A percentile compares a stretch with the other conserved stretches of the same genome.
phyloP scores from a whole-genome alignment of 2,797 vertebrate genomes.

The Spatula versicolor region DNA sequence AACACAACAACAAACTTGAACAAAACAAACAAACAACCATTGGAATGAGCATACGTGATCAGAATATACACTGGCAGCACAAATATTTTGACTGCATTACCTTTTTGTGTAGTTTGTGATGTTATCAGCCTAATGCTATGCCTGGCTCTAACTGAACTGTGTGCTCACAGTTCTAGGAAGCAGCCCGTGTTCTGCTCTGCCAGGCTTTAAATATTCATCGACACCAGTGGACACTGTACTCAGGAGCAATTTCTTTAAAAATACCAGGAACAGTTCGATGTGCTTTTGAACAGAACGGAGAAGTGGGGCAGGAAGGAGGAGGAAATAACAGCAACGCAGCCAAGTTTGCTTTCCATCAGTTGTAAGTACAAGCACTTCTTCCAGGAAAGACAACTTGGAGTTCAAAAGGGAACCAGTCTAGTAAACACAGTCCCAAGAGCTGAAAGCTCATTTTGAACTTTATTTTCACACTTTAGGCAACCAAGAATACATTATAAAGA shows the following conservation, averaged over 20 bases:
- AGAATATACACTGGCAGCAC: background rate
- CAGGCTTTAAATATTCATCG: constrained; percentile 23
- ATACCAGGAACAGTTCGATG: background rate
- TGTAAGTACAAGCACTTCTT: background rate
- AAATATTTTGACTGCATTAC: constrained; percentile 11
- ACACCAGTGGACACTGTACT: background rate
- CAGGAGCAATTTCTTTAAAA: background rate
- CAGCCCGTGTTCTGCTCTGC: background rate
- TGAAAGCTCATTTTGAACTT: background rate
- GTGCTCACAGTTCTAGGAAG: background rate
- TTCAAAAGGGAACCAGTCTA: background rate
- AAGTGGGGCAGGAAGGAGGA: background rate
- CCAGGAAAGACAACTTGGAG: background rate
- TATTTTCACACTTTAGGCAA: background rate
- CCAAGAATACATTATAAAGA: background rate
- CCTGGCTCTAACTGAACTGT: background rate
- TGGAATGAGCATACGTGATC: background rate
- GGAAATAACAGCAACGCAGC: background rate
- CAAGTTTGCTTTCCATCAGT: background rate
- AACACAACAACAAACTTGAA: background rate
- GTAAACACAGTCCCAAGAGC: background rate
- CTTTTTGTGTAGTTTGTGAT: background rate
- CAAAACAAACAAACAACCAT: background rate
- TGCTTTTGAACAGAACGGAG: background rate
- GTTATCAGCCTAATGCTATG: constrained; percentile 9